These are phyloP conservation scores for Sorex araneus DNA, from an alignment of 2,113 vertebrate genomes.

Conservation along the genomic window DNA sequence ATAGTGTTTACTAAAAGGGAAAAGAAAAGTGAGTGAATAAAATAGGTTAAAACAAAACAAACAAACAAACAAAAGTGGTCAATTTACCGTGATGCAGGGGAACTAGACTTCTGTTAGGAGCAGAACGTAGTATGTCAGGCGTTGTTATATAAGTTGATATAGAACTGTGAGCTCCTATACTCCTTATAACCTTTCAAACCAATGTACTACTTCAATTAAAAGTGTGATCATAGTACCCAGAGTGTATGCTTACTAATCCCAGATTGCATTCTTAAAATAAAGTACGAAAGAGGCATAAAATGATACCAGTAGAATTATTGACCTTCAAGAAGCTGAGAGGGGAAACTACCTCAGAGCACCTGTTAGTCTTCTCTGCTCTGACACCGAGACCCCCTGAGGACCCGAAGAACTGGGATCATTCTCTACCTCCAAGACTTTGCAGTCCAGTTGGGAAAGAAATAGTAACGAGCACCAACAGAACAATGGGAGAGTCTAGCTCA, in stretches of 20 bases:
- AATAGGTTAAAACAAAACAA: not conserved
- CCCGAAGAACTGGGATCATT: not conserved
- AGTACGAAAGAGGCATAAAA: not conserved
- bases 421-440: not conserved
- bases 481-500: no score
- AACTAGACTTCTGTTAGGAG: not conserved
- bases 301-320: not conserved
- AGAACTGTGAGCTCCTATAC: not conserved
- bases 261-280: conserved; percentile 50
- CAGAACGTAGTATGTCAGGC: not conserved
- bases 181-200: not conserved
- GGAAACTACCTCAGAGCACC: not conserved
- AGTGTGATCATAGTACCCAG: not conserved
- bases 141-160: no score
- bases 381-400: not conserved
- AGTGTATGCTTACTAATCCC: not conserved
- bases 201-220: not conserved
- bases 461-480: not conserved
- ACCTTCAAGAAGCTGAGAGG: not conserved
- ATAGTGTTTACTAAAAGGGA: not conserved
- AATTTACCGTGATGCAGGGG: not conserved
- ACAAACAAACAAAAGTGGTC: not conserved
- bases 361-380: not conserved
- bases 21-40: not conserved
- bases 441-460: not conserved